Conservation (phyloP, 2,113 vertebrate genomes). For the Brachirus orientalis region DNA sequence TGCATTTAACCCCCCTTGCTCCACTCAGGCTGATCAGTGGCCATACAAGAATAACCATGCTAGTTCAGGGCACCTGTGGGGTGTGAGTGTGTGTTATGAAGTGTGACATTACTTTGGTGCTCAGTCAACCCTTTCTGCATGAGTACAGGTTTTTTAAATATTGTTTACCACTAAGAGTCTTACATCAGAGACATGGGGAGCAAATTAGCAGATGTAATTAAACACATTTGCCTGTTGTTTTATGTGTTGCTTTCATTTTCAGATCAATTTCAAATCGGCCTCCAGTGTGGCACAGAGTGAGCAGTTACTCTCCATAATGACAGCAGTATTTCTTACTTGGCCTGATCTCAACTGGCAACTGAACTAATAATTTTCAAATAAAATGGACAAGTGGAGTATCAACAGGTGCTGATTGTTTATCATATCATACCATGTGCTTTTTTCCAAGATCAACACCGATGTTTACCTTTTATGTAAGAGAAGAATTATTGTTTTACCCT, state of each 20-base stretch:
- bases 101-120: conserved; percentile 17
- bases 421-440: not conserved
- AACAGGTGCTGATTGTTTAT: no score
- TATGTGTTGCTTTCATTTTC: not conserved
- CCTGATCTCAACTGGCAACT: not conserved
- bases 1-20: conserved; percentile 29
- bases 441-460: no score
- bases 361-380: not conserved
- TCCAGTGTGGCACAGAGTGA: not conserved
- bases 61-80: conserved; percentile 33
- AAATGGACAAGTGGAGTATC: not conserved
- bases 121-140: conserved; percentile 6
- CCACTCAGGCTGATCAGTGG: conserved; percentile 14
- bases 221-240: not conserved
- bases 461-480: no score
- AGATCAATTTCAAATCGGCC: not conserved
- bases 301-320: not conserved
- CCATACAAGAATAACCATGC: conserved; percentile 16
- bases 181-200: conserved; percentile 1
- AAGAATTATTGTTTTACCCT: no score
- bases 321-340: not conserved
- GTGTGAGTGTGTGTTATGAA: conserved; percentile 36
- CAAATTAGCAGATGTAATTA: not conserved
- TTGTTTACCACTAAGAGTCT: not conserved
- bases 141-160: not conserved